Conservation (phyloP, 2,888 invertebrate genomes). For the Himalopsyche japonica region DNA sequence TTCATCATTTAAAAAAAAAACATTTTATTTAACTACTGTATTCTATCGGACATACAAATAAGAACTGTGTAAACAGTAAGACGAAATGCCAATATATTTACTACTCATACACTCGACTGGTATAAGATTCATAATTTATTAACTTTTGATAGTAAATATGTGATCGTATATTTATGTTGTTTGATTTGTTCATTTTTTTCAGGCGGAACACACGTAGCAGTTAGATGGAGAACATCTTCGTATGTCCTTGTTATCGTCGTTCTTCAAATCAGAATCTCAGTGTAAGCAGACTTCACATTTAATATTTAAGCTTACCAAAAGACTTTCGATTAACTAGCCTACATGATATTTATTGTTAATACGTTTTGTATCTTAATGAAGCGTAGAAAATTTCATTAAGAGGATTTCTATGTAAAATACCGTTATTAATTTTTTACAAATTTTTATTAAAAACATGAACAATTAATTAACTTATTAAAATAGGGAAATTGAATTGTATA, state of each 20-base stretch:
- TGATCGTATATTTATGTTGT: no score
- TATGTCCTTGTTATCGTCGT: conserved; percentile 36
- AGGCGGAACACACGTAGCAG: conserved; percentile 35
- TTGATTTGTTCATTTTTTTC: conserved; percentile 5
- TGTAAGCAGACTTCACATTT: conserved; percentile 21
- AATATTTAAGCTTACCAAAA: conserved; percentile 6
- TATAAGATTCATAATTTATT: no score
- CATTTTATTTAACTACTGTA: no score
- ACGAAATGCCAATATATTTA: no score
- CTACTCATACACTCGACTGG: no score
- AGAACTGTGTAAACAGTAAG: no score
- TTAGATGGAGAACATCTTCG: conserved; percentile 37
- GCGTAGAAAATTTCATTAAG: background rate
- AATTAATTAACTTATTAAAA: background rate
- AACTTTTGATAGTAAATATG: no score
- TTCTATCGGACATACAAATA: no score
- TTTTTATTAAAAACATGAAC: background rate
- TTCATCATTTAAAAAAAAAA: no score
- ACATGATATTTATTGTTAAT: background rate
- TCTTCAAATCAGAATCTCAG: conserved; percentile 39
- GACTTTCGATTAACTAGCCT: conserved; percentile 1
- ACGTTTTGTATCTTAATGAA: background rate
- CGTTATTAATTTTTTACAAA: background rate
- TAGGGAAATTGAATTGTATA: background rate
- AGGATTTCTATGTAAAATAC: background rate